A percentile compares a stretch with the other conserved stretches of the same genome.
Conservation (phyloP, 2,797 vertebrate genomes). For the Chloroceryle inda region DNA sequence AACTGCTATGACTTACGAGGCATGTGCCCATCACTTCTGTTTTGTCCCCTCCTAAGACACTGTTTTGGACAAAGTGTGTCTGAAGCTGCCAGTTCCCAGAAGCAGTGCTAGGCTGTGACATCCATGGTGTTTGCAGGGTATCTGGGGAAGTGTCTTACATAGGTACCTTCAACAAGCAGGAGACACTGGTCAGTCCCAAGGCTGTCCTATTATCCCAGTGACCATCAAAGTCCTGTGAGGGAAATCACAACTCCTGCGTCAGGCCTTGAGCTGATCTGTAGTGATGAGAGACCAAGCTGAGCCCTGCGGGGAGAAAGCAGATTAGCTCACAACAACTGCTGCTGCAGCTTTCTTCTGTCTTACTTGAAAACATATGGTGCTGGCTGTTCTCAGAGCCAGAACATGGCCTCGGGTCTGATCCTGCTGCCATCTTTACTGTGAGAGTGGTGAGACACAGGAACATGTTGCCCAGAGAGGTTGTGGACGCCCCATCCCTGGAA, state of each 20-base stretch:
- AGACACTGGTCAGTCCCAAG: not conserved
- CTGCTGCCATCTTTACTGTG: not conserved
- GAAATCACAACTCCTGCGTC: not conserved
- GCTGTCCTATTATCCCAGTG: not conserved
- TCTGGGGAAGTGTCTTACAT: not conserved
- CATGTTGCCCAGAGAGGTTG: not conserved
- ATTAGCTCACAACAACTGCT: conserved; percentile 17
- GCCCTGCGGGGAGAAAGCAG: not conserved
- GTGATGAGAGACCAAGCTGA: not conserved
- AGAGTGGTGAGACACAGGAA: not conserved
- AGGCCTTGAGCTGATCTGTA: not conserved
- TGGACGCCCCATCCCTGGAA: not conserved
- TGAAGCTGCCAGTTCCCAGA: not conserved
- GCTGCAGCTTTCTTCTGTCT: not conserved
- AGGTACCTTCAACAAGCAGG: not conserved
- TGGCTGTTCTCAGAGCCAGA: not conserved
- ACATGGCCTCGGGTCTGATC: not conserved
- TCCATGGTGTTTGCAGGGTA: not conserved
- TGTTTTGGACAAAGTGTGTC: not conserved
- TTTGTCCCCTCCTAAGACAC: not conserved
- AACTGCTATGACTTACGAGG: not conserved
- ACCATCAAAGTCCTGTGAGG: not conserved
- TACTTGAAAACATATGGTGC: not conserved
- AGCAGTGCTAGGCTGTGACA: not conserved
- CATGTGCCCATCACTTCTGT: not conserved